These are phyloP conservation scores for Periophthalmus magnuspinnatus DNA, from an alignment of 2,797 vertebrate genomes.

Conservation along the genomic window DNA sequence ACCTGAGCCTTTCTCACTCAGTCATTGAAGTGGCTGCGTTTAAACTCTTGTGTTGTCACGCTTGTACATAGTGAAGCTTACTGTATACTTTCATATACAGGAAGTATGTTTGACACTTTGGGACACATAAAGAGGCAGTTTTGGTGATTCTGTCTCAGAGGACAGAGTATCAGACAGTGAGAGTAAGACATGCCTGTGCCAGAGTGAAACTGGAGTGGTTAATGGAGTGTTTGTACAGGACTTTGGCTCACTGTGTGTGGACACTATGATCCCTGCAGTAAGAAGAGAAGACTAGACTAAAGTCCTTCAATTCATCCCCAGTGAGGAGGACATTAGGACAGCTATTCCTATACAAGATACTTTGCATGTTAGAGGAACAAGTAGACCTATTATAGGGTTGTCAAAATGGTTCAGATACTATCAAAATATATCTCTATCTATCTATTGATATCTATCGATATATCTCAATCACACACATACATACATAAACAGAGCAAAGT, in stretches of 20 bases:
- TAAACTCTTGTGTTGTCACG: slow-evolving; percentile 24
- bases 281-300: slow-evolving; percentile 4
- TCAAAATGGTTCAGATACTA: too few relatives aligned
- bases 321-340: not conserved
- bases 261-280: slow-evolving; percentile 35
- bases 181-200: slow-evolving; percentile 51
- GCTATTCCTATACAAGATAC: not conserved
- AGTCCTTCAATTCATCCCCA: slow-evolving; percentile 22
- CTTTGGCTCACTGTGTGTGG: slow-evolving; percentile 48
- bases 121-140: slow-evolving; percentile 6
- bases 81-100: not conserved
- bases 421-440: too few relatives aligned
- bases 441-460: too few relatives aligned
- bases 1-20: slow-evolving; percentile 52
- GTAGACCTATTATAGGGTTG: too few relatives aligned
- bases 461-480: too few relatives aligned
- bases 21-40: slow-evolving; percentile 28
- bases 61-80: not conserved
- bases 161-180: slow-evolving; percentile 43
- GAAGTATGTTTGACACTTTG: slow-evolving; percentile 3
- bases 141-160: slow-evolving; percentile 28
- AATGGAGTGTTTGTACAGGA: slow-evolving; percentile 56
- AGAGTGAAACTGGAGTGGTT: slow-evolving; percentile 65
- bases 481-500: too few relatives aligned
- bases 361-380: too few relatives aligned